phyloP scores from a whole-genome alignment of 2,888 invertebrate species.

The Ashinkailepas kermadecensis region DNA sequence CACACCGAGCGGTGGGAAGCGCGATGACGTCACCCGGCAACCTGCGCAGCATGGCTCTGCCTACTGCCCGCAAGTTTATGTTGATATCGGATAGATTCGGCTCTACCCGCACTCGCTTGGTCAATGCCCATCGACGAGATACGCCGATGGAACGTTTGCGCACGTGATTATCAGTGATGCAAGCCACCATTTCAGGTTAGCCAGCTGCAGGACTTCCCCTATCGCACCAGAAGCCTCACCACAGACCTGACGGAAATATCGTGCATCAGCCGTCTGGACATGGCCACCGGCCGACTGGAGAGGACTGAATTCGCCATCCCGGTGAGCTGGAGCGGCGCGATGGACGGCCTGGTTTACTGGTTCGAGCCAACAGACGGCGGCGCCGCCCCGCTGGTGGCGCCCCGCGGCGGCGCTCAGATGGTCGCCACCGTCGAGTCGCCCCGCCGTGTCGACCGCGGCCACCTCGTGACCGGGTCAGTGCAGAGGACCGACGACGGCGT shows the following conservation, averaged over 20 bases:
- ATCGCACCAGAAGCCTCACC: background rate
- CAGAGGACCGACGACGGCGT: background rate
- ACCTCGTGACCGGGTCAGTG: background rate
- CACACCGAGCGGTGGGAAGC: no score
- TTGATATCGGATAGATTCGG: no score
- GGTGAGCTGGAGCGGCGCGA: background rate
- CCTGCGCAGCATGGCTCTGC: no score
- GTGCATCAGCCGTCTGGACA: background rate
- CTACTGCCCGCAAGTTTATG: no score
- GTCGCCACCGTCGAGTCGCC: background rate
- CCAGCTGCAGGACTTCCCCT: background rate
- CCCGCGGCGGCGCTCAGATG: background rate
- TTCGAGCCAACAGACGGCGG: background rate
- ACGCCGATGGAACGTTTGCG: no score
- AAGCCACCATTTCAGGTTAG: background rate
- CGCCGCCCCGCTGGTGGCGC: background rate
- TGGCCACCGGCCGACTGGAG: background rate
- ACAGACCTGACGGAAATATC: background rate
- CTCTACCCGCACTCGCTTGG: no score
- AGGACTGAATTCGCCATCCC: background rate
- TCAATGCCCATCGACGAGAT: no score
- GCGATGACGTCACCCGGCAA: no score
- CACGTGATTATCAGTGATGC: no score
- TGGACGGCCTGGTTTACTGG: conserved; percentile 4
- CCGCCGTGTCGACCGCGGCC: background rate